These are phyloP conservation scores for Eretmocerus hayati DNA, from an alignment of 2,888 invertebrate species.

Conservation along the genomic window DNA sequence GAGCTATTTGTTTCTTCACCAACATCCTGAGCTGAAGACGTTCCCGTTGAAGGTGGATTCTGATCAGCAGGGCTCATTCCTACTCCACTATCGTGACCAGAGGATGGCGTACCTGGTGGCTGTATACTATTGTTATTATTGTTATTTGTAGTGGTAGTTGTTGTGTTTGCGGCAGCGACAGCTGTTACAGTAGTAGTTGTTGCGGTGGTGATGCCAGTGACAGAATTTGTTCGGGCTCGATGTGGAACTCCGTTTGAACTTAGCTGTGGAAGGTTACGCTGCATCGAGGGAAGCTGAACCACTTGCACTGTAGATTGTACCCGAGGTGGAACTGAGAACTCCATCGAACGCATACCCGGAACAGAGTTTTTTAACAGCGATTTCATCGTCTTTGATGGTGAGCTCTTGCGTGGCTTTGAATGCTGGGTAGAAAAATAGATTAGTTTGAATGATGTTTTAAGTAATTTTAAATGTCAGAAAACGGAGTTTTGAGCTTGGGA, in stretches of 20 bases:
- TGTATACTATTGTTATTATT: constrained; percentile 39
- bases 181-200: too few species aligned
- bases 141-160: too few species aligned
- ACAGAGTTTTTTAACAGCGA: constrained; percentile 41
- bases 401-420: constrained; percentile 18
- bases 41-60: constrained; percentile 38
- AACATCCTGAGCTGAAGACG: constrained; percentile 40
- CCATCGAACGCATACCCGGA: constrained; percentile 55
- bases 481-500: too few species aligned
- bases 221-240: constrained; percentile 37
- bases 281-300: constrained; percentile 51
- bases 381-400: constrained; percentile 13
- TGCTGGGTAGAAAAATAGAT: neutral
- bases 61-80: constrained; percentile 45
- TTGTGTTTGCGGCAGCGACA: too few species aligned
- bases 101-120: constrained; percentile 42
- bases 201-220: too few species aligned
- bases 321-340: constrained; percentile 54
- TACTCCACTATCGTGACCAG: constrained; percentile 44
- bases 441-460: neutral
- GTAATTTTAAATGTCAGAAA: too few species aligned
- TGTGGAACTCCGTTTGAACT: constrained; percentile 39
- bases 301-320: constrained; percentile 52
- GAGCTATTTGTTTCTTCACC: constrained; percentile 42
- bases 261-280: constrained; percentile 39